Base-by-base conservation (phyloP, 1,140 invertebrate genomes). In the Drosophila lacertosa region DNA sequence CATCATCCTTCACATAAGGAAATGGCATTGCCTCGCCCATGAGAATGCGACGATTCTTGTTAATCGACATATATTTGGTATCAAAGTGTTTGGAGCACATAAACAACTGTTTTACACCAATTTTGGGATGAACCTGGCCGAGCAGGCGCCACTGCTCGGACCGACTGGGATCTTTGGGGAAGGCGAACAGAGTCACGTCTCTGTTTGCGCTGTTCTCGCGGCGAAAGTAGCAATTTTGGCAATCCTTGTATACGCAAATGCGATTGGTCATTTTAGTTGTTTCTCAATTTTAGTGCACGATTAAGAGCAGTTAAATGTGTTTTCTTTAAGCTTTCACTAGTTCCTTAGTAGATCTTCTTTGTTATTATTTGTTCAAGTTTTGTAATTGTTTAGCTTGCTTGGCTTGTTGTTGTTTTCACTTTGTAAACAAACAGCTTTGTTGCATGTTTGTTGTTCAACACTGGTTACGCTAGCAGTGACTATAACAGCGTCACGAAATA, bases 31-130 rank as follows among this genome's bases (percentile, higher is more conserved):
- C 89, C n/a, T 78, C 48, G 4, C 75, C 80, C 0, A 91, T 32
- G 3, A 91, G 68, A 3, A 79, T 32, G 0, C 60, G 77, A 5
- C 89, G 76, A 13, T 75, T 62, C n/a, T 64, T 67, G 7, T 48
- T 71, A 2, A 32, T 44, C 4, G 83, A 72, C 11, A 91, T 16
- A 32, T 68, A 90, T 51, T 75, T 76, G 0, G 24, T 9, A 62
- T 90, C 89, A 5, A 91, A 91, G 51, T 91, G 89, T 1, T 73
- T 64, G n/a, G 86, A 86, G 50, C 89, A 91, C 68, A 84, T 79
- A 15, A 58, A 75, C 13, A 74, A 22, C n/a, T 76, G 53, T 4
- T 26, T 55, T 2, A 10, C 10, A 0, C 65, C 47, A 15, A 82
- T 74, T 53, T 89, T 79, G 0, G 68, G 53, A 16, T 72, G 64